phyloP scores from a whole-genome alignment of 2,113 vertebrate species.

The Microcebus ravelobensis region DNA sequence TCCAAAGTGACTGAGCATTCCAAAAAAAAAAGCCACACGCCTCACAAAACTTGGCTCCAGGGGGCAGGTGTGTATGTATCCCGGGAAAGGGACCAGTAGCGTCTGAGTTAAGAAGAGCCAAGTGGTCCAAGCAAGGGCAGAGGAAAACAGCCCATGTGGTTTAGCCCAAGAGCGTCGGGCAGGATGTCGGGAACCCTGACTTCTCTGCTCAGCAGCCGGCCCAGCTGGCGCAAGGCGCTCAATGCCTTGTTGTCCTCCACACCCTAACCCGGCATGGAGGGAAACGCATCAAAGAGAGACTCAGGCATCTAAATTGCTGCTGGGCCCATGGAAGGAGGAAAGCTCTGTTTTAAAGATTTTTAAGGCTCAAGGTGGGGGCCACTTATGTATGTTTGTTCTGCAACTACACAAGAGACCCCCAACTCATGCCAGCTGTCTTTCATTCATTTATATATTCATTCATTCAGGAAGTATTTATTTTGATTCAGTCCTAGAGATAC shows the following conservation, averaged over 20 bases:
- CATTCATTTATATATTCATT: background rate
- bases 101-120: conserved; percentile 29
- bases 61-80: background rate
- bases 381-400: background rate
- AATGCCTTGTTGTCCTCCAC: conserved; percentile 24
- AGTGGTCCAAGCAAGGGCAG: background rate
- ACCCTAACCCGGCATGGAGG: background rate
- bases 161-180: background rate
- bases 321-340: background rate
- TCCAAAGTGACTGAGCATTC: background rate
- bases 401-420: background rate
- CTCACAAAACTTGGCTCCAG: conserved; percentile 31
- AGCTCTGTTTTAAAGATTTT: background rate
- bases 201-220: conserved; percentile 7
- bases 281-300: background rate
- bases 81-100: background rate
- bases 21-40: conserved; percentile 39
- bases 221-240: background rate
- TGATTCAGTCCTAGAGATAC: background rate
- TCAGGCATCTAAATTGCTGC: background rate
- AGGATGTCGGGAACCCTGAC: conserved; percentile 22
- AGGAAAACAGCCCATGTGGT: conserved; percentile 62
- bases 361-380: background rate
- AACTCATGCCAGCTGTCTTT: background rate
- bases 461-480: background rate